Conservation (phyloP, 35 echinoderm and acorn worm species). For the Heliocidaris tuberculata region DNA sequence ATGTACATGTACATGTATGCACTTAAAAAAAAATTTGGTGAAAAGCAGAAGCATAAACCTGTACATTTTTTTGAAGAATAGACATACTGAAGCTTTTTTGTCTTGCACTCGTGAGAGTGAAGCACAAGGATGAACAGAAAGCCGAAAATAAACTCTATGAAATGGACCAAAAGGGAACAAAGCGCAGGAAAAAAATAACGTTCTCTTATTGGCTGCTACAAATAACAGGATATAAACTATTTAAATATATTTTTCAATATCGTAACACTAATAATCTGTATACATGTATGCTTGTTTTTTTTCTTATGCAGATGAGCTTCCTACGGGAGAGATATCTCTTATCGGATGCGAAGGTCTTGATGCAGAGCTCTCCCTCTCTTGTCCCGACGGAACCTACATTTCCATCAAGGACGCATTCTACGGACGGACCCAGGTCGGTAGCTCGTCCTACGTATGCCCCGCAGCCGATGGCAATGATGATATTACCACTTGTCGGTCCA, state of each 20-base stretch:
- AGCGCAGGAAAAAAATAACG: no score
- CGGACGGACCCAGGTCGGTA: constrained; percentile 75
- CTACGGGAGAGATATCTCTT: constrained; percentile 60
- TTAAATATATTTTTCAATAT: no score
- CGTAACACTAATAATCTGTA: no score
- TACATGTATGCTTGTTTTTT: no score
- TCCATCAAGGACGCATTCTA: constrained; percentile 78
- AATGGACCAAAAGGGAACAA: no score
- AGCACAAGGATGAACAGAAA: no score
- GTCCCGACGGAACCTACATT: constrained; percentile 72
- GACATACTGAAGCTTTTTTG: no score
- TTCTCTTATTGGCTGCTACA: no score
- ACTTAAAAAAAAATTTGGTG: background rate
- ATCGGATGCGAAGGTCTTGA: constrained; percentile 71
- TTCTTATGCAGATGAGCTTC: constrained; percentile 59
- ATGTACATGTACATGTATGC: background rate
- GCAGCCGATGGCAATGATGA: constrained; percentile 45
- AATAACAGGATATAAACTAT: no score
- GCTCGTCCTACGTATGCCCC: constrained; percentile 63
- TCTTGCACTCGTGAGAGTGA: no score
- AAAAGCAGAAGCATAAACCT: background rate
- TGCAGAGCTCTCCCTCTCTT: constrained; percentile 61
- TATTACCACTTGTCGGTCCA: constrained; percentile 59
- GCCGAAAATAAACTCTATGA: no score
- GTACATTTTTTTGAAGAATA: background rate